Percentiles rank a stretch among this genome's conserved stretches.
phyloP scores from a whole-genome alignment of 2,888 invertebrate species.

The Pandemis cinnamomeana region DNA sequence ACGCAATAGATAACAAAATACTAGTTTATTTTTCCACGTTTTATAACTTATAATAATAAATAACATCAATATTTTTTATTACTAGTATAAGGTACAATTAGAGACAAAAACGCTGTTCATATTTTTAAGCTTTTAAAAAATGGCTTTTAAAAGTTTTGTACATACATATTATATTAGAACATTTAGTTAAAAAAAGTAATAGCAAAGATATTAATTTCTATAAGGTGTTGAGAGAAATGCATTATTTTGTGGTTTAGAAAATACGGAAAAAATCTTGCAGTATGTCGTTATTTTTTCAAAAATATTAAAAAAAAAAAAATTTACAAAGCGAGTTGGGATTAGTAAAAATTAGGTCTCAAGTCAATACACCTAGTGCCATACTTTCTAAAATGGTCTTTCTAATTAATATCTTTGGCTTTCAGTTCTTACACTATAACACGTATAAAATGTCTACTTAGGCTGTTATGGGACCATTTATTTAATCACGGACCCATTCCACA shows the following conservation, averaged over 20 bases:
- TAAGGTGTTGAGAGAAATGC: conserved; percentile 2
- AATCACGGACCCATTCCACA: neutral
- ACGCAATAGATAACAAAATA: conserved; percentile 14
- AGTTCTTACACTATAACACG: conserved; percentile 25
- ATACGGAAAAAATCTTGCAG: neutral
- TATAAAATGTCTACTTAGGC: conserved; percentile 20
- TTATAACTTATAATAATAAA: conserved; percentile 10
- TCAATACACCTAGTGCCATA: conserved; percentile 9
- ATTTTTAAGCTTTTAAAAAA: no score
- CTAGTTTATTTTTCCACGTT: conserved; percentile 17
- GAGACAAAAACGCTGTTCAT: conserved; percentile 10
- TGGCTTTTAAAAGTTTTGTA: no score
- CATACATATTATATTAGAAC: no score
- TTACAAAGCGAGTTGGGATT: conserved; percentile 11
- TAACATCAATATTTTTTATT: conserved; percentile 22
- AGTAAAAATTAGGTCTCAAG: conserved; percentile 23
- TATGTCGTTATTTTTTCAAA: neutral
- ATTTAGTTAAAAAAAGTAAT: neutral
- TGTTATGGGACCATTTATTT: neutral
- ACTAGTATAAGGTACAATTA: neutral
- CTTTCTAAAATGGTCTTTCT: conserved; percentile 2
- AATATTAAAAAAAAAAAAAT: neutral
- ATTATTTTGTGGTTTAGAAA: neutral
- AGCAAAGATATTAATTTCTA: neutral
- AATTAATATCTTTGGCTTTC: conserved; percentile 30